phyloP scores from a whole-genome alignment of 2,113 vertebrate species.

The Micromys minutus region DNA sequence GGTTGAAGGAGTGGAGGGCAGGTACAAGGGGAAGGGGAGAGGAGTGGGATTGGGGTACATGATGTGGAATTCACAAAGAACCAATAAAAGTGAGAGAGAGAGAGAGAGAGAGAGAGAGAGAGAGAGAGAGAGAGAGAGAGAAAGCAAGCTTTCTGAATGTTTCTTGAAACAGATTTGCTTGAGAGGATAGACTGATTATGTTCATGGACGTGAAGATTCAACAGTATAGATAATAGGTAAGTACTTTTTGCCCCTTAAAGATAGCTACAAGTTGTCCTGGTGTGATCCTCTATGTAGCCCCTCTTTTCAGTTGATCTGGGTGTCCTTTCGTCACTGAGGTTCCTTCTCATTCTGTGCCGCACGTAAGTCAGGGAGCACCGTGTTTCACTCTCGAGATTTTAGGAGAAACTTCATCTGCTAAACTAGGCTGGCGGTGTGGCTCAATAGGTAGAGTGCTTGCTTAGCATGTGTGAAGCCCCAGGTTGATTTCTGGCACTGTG shows the following conservation, averaged over 20 bases:
- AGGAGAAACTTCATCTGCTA: neutral
- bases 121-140: too few species aligned
- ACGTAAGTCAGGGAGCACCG: neutral
- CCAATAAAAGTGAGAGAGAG: too few species aligned
- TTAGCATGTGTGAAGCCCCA: neutral
- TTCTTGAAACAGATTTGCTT: neutral
- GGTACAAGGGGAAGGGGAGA: neutral
- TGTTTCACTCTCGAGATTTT: neutral
- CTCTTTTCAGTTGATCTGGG: neutral
- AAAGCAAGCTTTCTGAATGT: neutral
- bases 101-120: too few species aligned
- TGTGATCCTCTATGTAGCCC: too few species aligned
- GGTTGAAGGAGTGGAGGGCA: too few species aligned
- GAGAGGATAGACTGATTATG: neutral
- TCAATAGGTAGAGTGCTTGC: neutral
- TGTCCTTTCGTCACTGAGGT: neutral
- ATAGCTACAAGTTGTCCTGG: neutral
- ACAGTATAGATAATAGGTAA: neutral
- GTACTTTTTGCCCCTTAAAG: neutral
- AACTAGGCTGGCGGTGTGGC: neutral
- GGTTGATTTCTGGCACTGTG: neutral
- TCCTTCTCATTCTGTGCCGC: neutral
- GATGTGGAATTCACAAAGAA: too few species aligned
- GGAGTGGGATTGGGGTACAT: too few species aligned
- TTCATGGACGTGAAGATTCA: neutral